A percentile compares a stretch with the other conserved stretches of the same genome.
phyloP scores from a whole-genome alignment of 2,113 vertebrate genomes.

The Lepus timidus region DNA sequence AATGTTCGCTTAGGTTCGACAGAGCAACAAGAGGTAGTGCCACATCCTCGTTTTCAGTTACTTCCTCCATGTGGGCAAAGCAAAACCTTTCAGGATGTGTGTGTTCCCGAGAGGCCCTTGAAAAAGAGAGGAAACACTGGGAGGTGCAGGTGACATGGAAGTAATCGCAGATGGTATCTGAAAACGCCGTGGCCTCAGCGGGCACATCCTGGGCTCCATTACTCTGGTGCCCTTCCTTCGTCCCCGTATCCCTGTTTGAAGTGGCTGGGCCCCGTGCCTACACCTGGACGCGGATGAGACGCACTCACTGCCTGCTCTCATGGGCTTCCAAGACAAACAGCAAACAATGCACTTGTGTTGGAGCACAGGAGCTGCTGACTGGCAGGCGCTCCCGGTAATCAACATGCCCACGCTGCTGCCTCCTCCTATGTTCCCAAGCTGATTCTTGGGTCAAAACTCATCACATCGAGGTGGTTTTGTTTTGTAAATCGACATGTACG shows the following conservation, averaged over 20 bases:
- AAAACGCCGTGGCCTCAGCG: conserved; percentile 9
- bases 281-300: conserved; percentile 78
- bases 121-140: conserved; percentile 12
- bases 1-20: not conserved
- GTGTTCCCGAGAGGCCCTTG: not conserved
- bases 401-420: conserved; percentile 59
- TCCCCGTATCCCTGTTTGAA: conserved; percentile 56
- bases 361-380: conserved; percentile 31
- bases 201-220: conserved; percentile 27
- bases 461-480: conserved; percentile 62
- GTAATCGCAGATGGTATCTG: conserved; percentile 35
- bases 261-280: conserved; percentile 63
- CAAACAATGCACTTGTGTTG: conserved; percentile 56
- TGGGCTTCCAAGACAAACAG: conserved; percentile 74
- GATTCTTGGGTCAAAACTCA: conserved; percentile 66
- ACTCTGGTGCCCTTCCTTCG: not conserved
- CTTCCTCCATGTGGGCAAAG: not conserved
- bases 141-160: conserved; percentile 41
- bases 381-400: conserved; percentile 59
- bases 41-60: not conserved
- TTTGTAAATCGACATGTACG: conserved; percentile 67
- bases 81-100: not conserved
- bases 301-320: conserved; percentile 35
- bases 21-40: not conserved
- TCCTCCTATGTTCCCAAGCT: conserved; percentile 59